Conservation (phyloP, 37 sponge, comb jelly and placozoan genomes). For the Spongilla lacustris region DNA sequence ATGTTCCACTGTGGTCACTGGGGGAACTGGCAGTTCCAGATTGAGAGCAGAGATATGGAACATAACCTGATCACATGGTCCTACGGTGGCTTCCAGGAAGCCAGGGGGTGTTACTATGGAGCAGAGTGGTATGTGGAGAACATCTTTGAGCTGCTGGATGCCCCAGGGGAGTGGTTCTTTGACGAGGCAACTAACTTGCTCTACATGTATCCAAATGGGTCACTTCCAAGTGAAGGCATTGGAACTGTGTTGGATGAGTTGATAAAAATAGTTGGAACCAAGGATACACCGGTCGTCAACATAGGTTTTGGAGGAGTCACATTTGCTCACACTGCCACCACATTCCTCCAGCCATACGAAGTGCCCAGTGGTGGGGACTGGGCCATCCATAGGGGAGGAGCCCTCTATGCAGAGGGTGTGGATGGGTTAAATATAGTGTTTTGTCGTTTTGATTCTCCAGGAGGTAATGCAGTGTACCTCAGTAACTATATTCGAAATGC, state of each 20-base stretch:
- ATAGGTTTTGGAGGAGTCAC: constrained; percentile 23
- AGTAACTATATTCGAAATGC: constrained; percentile 49
- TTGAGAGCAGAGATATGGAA: constrained; percentile 7
- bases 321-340: constrained; percentile 62
- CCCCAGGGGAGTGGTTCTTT: constrained; percentile 68
- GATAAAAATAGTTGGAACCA: constrained; percentile 15
- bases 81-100: constrained; percentile 63
- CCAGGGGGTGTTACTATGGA: constrained; percentile 38
- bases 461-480: constrained; percentile 58
- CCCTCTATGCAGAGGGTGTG: constrained; percentile 49
- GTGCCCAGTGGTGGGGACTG: constrained; percentile 72
- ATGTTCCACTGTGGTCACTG: constrained; percentile 40
- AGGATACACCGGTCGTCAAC: constrained; percentile 17
- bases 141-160: constrained; percentile 61
- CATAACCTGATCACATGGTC: constrained; percentile 24
- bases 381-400: constrained; percentile 54
- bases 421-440: constrained; percentile 16
- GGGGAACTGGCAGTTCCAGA: constrained; percentile 63
- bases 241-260: constrained; percentile 22
- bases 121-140: constrained; percentile 66
- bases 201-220: constrained; percentile 49
- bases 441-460: constrained; percentile 54
- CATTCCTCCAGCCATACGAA: constrained; percentile 50
- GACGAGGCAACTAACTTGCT: constrained; percentile 14
- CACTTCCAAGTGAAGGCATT: constrained; percentile 30